phyloP scores from a whole-genome alignment of 2,888 invertebrate species.

The Ichneumoninae sp. region DNA sequence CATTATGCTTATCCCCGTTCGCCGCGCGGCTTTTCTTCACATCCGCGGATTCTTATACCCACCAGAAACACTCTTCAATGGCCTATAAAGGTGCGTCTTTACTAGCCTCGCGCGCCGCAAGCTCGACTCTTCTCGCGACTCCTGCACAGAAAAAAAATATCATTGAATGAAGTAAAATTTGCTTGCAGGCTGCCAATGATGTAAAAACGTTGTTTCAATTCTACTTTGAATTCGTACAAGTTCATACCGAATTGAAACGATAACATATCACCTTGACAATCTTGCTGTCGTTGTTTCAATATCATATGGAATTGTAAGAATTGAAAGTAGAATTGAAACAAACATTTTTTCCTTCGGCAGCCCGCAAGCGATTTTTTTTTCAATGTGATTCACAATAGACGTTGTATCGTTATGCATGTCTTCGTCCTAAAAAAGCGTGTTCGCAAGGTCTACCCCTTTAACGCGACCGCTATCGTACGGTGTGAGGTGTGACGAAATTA shows the following conservation, averaged over 20 bases:
- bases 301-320: too few relatives aligned
- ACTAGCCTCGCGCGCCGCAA: constrained; percentile 69
- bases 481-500: constrained; percentile 54
- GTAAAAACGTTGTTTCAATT: too few relatives aligned
- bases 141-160: neutral
- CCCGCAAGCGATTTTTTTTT: too few relatives aligned
- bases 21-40: constrained; percentile 54
- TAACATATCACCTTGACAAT: too few relatives aligned
- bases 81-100: constrained; percentile 70
- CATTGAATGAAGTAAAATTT: too few relatives aligned
- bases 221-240: too few relatives aligned
- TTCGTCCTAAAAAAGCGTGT: neutral
- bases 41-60: constrained; percentile 33
- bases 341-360: too few relatives aligned
- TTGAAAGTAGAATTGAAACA: too few relatives aligned
- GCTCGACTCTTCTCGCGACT: constrained; percentile 22
- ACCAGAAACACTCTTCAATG: constrained; percentile 5
- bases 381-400: constrained; percentile 7
- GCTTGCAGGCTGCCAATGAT: too few relatives aligned
- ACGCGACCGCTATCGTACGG: neutral
- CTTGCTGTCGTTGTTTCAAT: too few relatives aligned
- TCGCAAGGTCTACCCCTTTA: neutral
- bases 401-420: neutral
- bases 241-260: too few relatives aligned
- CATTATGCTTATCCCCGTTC: constrained; percentile 71